Base-by-base conservation (phyloP, 2,797 vertebrate species). In the Syngnathus rostellatus region DNA sequence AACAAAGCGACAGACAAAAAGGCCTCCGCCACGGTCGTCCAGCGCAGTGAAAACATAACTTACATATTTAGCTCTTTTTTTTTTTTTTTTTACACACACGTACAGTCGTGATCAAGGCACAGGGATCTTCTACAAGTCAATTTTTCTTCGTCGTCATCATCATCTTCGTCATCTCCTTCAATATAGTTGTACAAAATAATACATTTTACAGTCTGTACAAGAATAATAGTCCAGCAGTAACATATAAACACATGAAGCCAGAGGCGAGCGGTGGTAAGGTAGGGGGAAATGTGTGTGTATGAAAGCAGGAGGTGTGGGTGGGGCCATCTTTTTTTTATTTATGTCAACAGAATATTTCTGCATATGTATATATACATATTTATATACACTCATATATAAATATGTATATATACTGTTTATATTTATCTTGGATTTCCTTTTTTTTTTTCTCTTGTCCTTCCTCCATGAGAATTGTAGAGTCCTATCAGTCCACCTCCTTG, bases 181-280 rank as follows among this genome's bases (percentile, higher is more conserved):
- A 92, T 95, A 94, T 94, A 96, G 94, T 94, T 94, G 93, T 95
- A 96, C 93, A 95, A 95, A 96, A 96, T 95, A 94, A 95, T 95
- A 94, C 93, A 95, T 96, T 95, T 96, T 95, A 95, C 94, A 96
- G 93, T 95, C 93, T 95, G 93, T 95, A 96, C 94, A 95, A 93
- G 94, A 95, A 94, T 94, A 93, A 94, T 94, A 95, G 94, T 93
- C 91, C 93, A 95, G 93, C 93, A 94, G 93, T 93, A 93, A 93
- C 92, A 88, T 88, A 92, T 91, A 88, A 86, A 86, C 67, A 83
- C 67, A 81, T 83, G 83, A 89, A 90, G 87, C 86, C 67, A 17
- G 73, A 66, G 61, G 57, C n/a, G 40, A 58, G 54, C 51, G 66
- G 14, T 62, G 17, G 25, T 25, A 61, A 51, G 23, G 40, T 63